Conservation (phyloP, 2,797 vertebrate species). For the Bradypus variegatus region DNA sequence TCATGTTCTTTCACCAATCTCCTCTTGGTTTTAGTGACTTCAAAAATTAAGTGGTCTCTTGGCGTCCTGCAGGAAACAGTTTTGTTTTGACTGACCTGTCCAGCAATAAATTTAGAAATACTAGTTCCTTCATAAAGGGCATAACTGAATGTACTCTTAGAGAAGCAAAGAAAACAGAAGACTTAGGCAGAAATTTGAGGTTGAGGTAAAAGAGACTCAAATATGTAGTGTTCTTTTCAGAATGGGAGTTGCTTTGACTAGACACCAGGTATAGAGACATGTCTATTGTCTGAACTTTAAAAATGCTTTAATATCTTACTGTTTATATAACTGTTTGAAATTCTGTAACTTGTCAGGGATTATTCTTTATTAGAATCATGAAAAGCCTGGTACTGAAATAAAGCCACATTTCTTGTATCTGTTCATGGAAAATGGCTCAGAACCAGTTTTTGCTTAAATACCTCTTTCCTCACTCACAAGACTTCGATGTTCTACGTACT, state of each 20-base stretch:
- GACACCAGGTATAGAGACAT: background rate
- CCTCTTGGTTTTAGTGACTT: background rate
- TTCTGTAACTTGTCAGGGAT: background rate
- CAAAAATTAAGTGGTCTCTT: background rate
- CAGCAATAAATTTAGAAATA: background rate
- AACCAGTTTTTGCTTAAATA: slow-evolving; percentile 30
- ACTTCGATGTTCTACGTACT: background rate
- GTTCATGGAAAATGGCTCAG: slow-evolving; percentile 17
- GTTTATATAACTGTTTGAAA: background rate
- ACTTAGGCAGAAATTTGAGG: slow-evolving; percentile 33
- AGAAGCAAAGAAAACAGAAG: background rate
- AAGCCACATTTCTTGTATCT: slow-evolving; percentile 14
- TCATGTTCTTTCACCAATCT: background rate
- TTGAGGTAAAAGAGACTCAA: background rate
- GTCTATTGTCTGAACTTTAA: slow-evolving; percentile 19
- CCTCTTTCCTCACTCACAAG: background rate
- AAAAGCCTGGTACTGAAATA: slow-evolving; percentile 38
- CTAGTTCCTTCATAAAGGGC: background rate
- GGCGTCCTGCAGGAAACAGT: background rate
- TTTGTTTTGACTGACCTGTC: background rate
- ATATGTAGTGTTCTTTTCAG: slow-evolving; percentile 30
- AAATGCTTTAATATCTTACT: slow-evolving; percentile 3
- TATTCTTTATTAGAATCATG: background rate
- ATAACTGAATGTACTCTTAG: background rate
- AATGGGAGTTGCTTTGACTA: background rate